These are phyloP conservation scores for Thaumetopoea pityocampa DNA, from an alignment of 1,140 invertebrate genomes.

Conservation along the genomic window DNA sequence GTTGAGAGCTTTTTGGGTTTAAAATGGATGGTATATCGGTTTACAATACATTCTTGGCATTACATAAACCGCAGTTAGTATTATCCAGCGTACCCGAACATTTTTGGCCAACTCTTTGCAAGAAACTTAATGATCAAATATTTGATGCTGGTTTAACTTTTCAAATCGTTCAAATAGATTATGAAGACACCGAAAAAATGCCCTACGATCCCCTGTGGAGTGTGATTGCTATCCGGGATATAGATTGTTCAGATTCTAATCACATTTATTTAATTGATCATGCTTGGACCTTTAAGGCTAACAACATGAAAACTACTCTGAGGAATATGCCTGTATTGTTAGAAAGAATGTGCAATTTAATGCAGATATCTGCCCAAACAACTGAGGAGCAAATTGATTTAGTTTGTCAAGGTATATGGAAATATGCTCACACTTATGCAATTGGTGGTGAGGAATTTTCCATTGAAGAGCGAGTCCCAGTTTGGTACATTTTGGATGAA, in stretches of 20 bases:
- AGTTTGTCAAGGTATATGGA: constrained; percentile 85
- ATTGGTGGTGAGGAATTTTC: constrained; percentile 75
- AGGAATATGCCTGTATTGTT: constrained; percentile 79
- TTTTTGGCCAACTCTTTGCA: constrained; percentile 82
- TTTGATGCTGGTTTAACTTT: constrained; percentile 87
- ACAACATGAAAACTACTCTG: constrained; percentile 79
- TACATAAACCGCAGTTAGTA: constrained; percentile 81
- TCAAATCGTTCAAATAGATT: constrained; percentile 81
- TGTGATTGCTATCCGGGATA: constrained; percentile 78
- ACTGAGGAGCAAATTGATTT: constrained; percentile 79
- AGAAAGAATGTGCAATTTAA: constrained; percentile 84
- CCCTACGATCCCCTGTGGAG: constrained; percentile 78
- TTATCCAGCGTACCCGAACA: constrained; percentile 81
- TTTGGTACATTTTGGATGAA: constrained; percentile 97
- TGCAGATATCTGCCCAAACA: constrained; percentile 77
- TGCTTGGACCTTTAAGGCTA: constrained; percentile 89
- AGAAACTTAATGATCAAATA: constrained; percentile 80
- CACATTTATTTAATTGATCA: constrained; percentile 93
- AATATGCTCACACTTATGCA: constrained; percentile 86
- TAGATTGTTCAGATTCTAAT: constrained; percentile 77
- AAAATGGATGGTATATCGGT: constrained; percentile 59
- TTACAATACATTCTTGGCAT: constrained; percentile 67
- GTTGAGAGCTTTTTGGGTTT: background rate
- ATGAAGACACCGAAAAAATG: constrained; percentile 76
- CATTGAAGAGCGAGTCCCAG: constrained; percentile 81